Evolutionary conservation across 1,140 invertebrate species (phyloP), one percentile per base, ranked within the genome.

Genomic region (Zaprionus vittiger): DNA sequence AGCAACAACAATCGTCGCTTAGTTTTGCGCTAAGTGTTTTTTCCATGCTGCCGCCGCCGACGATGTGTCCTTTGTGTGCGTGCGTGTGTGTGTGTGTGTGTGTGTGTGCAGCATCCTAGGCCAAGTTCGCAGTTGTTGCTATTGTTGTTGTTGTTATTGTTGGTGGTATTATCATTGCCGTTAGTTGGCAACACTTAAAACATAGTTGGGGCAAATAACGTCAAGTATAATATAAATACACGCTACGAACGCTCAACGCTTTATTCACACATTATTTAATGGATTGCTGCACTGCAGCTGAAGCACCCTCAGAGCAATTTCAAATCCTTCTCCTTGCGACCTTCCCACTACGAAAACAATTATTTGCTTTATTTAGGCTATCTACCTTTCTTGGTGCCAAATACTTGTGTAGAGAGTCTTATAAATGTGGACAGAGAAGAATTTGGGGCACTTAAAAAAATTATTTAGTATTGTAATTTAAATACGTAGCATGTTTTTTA

Each of bases 171-270:
- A 28, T 59, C 54, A 71, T 65, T 57, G 37, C 73, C 68, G 41
- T 64, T 81, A 60, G 68, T 69, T 74, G 61, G 26, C 59, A 81
- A 76, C 83, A 79, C 84, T 89, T 79, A 71, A 66, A 76, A 83
- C 56, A 77, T 75, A 83, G 80, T 79, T 81, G 54, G 68, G 68
- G 62, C 38, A 83, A 87, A 83, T 78, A 76, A 73, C 74, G 57
- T 61, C 62, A 78, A 76, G 85, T 55, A 71, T 84, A 81, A 76
- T 83, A 89, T 87, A 87, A 87, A 87, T 87, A 86, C 28, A 79
- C 44, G 66, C 47, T 34, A 17, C 6, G n/a, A 17, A 47, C n/a
- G 66, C 63, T 49, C 26, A 79, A 63, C 73, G 49, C 41, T 63
- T 70, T 70, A 52, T 60, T 56, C 59, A 57, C 66, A 64, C 73